These are phyloP conservation scores for Drosophila malerkotliana DNA, from an alignment of 1,140 invertebrate species.

Conservation along the genomic window DNA sequence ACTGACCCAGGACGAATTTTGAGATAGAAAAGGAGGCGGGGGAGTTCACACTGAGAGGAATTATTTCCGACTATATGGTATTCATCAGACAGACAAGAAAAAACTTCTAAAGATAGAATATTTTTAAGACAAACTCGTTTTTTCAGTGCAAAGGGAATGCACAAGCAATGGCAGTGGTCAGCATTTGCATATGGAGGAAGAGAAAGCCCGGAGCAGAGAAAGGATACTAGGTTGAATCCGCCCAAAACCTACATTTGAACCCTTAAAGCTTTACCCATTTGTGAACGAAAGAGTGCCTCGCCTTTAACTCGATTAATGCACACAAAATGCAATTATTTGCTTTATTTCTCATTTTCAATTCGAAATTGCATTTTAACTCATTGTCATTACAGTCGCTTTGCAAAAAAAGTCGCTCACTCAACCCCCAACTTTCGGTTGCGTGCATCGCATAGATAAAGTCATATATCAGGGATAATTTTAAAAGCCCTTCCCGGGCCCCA, in stretches of 20 bases:
- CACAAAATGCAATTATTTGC: constrained; percentile 30
- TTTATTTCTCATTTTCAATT: constrained; percentile 45
- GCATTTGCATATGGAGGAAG: constrained; percentile 41
- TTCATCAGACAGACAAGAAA: too few species aligned
- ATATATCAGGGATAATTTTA: constrained; percentile 75
- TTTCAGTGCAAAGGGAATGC: background rate
- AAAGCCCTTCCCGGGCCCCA: constrained; percentile 22
- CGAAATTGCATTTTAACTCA: constrained; percentile 37
- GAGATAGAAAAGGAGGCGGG: background rate
- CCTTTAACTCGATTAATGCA: constrained; percentile 24
- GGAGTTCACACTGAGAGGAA: background rate
- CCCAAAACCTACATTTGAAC: background rate
- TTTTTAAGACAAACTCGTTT: background rate
- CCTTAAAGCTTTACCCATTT: constrained; percentile 1
- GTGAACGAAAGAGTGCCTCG: background rate
- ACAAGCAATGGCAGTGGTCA: constrained; percentile 10
- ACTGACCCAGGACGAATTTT: constrained; percentile 40
- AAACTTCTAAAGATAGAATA: too few species aligned
- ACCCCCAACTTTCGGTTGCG: constrained; percentile 16
- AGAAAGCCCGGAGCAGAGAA: background rate
- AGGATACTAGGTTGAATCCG: background rate
- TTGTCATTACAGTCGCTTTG: constrained; percentile 36
- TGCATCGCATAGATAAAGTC: constrained; percentile 78
- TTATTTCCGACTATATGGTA: too few species aligned
- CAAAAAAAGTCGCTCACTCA: constrained; percentile 47